Conservation (phyloP, 2,113 vertebrate genomes). For the Tupaia chinensis region DNA sequence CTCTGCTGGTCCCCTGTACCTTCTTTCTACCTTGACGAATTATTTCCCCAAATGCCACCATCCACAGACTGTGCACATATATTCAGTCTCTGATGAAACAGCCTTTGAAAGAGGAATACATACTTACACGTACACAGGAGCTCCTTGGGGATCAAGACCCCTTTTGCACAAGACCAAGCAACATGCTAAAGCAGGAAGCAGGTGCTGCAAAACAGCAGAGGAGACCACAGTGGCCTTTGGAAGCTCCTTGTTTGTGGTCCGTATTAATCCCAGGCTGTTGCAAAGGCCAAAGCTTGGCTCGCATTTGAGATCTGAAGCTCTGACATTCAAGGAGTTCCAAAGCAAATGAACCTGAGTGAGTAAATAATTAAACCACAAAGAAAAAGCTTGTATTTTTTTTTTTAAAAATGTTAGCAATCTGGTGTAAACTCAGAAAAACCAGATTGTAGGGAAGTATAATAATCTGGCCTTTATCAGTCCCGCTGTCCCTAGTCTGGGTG, state of each 20-base stretch:
- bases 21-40: background rate
- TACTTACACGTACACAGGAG: background rate
- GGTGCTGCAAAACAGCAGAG: background rate
- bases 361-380: constrained; percentile 80
- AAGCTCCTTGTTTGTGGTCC: constrained; percentile 73
- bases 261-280: constrained; percentile 76
- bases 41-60: background rate
- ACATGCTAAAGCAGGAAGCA: constrained; percentile 29
- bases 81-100: background rate
- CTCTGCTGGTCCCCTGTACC: background rate
- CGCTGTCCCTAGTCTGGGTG: background rate
- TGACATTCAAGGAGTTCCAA: constrained; percentile 85
- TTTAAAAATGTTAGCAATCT: constrained; percentile 70
- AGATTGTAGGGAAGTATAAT: constrained; percentile 28
- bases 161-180: background rate
- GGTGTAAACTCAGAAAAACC: constrained; percentile 67
- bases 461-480: constrained; percentile 1
- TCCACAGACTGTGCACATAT: background rate
- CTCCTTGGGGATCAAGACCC: background rate
- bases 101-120: background rate
- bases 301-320: constrained; percentile 76
- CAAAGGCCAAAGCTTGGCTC: constrained; percentile 77
- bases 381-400: constrained; percentile 60
- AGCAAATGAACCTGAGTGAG: constrained; percentile 75
- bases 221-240: background rate